Conservation (phyloP, 1,140 invertebrate species). For the Achroia grisella region DNA sequence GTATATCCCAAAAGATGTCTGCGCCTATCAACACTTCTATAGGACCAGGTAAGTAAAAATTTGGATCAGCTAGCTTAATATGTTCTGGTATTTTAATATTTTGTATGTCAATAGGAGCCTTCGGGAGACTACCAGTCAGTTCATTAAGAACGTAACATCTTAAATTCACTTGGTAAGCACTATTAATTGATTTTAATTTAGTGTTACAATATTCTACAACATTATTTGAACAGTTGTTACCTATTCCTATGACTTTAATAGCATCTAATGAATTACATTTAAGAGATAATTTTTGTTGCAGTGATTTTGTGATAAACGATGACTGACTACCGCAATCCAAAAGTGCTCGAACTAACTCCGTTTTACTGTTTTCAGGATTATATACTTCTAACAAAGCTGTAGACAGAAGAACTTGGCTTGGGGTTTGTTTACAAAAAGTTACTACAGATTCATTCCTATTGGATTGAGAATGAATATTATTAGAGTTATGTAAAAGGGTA, state of each 20-base stretch:
- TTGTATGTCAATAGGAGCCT: conserved; percentile 15
- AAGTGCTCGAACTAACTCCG: conserved; percentile 13
- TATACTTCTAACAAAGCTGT: conserved; percentile 19
- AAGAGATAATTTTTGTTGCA: conserved; percentile 14
- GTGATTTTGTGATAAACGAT: conserved; percentile 21
- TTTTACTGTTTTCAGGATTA: conserved; percentile 15
- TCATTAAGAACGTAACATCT: conserved; percentile 22
- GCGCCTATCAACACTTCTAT: conserved; percentile 40
- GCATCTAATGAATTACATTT: too few relatives aligned
- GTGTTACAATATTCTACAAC: conserved; percentile 13
- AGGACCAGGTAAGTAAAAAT: conserved; percentile 29
- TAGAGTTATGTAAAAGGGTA: conserved; percentile 10
- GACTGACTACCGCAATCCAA: conserved; percentile 27
- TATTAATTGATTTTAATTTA: conserved; percentile 10
- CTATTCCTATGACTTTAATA: conserved; percentile 22
- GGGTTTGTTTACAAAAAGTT: conserved; percentile 10
- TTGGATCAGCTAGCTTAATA: conserved; percentile 36
- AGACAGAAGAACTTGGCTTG: conserved; percentile 17
- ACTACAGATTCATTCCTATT: neutral
- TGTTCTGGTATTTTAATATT: conserved; percentile 28
- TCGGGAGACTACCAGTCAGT: conserved; percentile 24
- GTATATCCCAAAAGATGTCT: conserved; percentile 36
- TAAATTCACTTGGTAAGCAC: conserved; percentile 6
- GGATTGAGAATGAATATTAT: neutral
- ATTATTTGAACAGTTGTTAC: conserved; percentile 11